Evolutionary conservation across 35 echinoderm and acorn worm species (phyloP), one percentile per base, ranked within the genome.

Genomic region (Amphiura filiformis): DNA sequence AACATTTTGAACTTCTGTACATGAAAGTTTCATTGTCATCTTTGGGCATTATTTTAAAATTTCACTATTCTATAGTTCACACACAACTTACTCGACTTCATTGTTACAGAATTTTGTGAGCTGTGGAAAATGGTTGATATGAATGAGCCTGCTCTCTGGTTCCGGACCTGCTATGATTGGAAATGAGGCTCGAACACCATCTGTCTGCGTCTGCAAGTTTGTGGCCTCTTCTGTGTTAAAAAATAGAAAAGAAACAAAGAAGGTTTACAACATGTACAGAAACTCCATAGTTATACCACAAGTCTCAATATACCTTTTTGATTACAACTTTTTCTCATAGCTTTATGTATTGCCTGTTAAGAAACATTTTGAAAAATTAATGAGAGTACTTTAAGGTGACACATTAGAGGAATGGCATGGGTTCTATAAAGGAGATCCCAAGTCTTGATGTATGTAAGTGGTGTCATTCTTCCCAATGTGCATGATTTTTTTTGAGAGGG

Each of bases 11-110:
- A n/a, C n/a, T n/a, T n/a, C n/a, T n/a, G n/a, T n/a, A n/a, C n/a
- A n/a, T n/a, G n/a, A n/a, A n/a, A n/a, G n/a, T n/a, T n/a, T n/a
- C n/a, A n/a, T n/a, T n/a, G n/a, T n/a, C n/a, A n/a, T n/a, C n/a
- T n/a, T n/a, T n/a, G n/a, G n/a, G n/a, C n/a, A n/a, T n/a, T n/a
- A n/a, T n/a, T 12, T 32, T 32, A 5, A 36, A 22, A 34, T 34
- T 37, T 80, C 5, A 37, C 30, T 36, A 37, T 23, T 22, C 78
- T 0, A 34, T 35, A 34, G n/a, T 23, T 80, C 31, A 34, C 17
- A 47, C 41, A 18, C 38, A 41, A 94, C 93, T 91, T 81, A 94
- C 93, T 94, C 89, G 13, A 94, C 93, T 88, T 94, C 93, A 84
- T 94, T 94, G 64, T 38, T 86, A 81, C 93, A 94, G 78, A 80